Conservation (phyloP, 2,113 vertebrate species). For the Heterotis niloticus region DNA sequence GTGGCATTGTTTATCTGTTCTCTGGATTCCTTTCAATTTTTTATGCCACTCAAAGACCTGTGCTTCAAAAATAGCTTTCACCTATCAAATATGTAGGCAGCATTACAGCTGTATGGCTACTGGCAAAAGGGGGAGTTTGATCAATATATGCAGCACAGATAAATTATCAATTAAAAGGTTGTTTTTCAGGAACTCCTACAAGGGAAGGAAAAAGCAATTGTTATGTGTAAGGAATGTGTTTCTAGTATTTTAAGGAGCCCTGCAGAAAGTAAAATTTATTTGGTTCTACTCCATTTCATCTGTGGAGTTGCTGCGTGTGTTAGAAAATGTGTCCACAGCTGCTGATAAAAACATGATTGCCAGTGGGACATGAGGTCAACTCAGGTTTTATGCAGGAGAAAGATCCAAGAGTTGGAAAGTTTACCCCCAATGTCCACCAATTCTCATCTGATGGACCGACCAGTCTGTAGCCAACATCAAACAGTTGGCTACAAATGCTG, state of each 20-base stretch:
- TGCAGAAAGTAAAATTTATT: neutral
- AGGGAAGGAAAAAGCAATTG: neutral
- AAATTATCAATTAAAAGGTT: conserved; percentile 42
- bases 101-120: conserved; percentile 50
- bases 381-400: no score
- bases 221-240: neutral
- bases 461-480: no score
- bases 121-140: conserved; percentile 39
- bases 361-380: no score
- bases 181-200: neutral
- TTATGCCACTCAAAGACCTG: conserved; percentile 66
- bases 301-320: neutral
- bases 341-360: no score
- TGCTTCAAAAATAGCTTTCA: conserved; percentile 66
- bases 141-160: conserved; percentile 57
- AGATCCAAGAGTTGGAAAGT: no score
- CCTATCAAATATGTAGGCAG: conserved; percentile 72
- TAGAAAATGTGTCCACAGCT: neutral
- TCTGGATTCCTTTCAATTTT: conserved; percentile 61
- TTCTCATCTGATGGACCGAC: no score
- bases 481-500: no score
- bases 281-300: neutral
- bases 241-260: neutral
- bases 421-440: no score
- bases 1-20: neutral